Conservation (phyloP, 2,888 invertebrate genomes). For the Hoplodrina blanda region DNA sequence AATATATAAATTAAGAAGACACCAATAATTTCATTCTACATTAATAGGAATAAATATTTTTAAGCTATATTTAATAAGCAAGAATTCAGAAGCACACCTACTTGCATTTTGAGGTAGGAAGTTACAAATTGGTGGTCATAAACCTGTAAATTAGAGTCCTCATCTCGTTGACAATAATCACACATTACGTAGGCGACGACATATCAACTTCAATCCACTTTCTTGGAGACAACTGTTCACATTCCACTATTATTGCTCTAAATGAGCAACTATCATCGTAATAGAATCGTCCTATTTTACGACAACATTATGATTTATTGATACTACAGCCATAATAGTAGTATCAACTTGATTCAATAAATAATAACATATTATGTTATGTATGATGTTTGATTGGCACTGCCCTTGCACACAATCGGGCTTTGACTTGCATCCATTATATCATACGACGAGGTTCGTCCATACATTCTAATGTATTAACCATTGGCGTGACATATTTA, state of each 20-base stretch:
- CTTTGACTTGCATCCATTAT: constrained; percentile 53
- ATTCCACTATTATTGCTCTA: constrained; percentile 50
- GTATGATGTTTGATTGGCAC: constrained; percentile 18
- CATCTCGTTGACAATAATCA: constrained; percentile 59
- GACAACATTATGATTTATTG: constrained; percentile 43
- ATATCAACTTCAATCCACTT: constrained; percentile 63
- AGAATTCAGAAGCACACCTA: constrained; percentile 52
- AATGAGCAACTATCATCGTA: constrained; percentile 51
- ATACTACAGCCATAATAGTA: neutral
- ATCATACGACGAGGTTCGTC: constrained; percentile 39
- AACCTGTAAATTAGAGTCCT: constrained; percentile 61
- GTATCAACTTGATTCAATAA: neutral
- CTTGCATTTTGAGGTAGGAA: constrained; percentile 64
- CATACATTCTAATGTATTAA: constrained; percentile 53
- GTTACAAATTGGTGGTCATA: constrained; percentile 64
- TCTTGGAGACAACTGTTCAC: constrained; percentile 58
- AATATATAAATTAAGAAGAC: neutral
- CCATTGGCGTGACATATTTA: constrained; percentile 50
- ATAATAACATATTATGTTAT: neutral
- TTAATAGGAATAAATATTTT: neutral
- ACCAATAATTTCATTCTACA: neutral
- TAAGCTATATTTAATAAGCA: constrained; percentile 15
- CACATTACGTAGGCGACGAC: constrained; percentile 60
- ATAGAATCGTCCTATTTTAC: constrained; percentile 57
- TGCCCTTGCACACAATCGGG: constrained; percentile 49